Evolutionary conservation across 2,113 vertebrate species (phyloP).

Genomic region (Xiphias gladius): DNA sequence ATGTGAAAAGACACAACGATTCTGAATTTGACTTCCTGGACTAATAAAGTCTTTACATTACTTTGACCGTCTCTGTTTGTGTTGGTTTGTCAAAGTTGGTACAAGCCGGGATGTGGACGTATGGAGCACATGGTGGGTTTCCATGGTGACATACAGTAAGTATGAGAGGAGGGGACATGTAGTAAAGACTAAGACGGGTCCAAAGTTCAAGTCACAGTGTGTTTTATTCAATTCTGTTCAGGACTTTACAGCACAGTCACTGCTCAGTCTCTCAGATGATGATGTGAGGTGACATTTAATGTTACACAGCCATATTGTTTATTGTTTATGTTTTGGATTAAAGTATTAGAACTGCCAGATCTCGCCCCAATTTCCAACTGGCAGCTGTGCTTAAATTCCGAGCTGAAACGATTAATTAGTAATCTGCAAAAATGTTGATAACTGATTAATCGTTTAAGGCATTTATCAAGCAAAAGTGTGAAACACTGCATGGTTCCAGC

Average conservation of each 20-base stretch:
- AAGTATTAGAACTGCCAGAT: neutral
- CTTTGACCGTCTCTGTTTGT: conserved; percentile 1
- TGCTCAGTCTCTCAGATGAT: conserved; percentile 17
- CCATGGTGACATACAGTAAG: conserved; percentile 29
- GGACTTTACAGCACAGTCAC: neutral
- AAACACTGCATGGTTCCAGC: neutral
- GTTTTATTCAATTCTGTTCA: conserved; percentile 5
- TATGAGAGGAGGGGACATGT: neutral
- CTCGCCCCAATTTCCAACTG: neutral
- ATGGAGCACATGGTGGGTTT: conserved; percentile 3
- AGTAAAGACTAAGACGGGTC: conserved; percentile 9
- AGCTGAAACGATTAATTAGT: neutral
- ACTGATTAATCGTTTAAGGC: neutral
- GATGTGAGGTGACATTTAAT: neutral
- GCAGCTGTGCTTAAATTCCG: neutral
- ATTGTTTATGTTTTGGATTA: too few relatives aligned
- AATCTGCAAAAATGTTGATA: neutral
- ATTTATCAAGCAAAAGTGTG: neutral
- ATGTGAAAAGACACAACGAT: conserved; percentile 19
- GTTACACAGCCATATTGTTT: neutral
- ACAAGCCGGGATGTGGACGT: neutral
- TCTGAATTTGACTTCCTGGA: conserved; percentile 20
- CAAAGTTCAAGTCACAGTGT: conserved; percentile 4
- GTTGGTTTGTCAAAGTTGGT: conserved; percentile 19
- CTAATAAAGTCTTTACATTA: conserved; percentile 52